Conservation (phyloP, 2,888 invertebrate genomes). For the Ganaspis brasiliensis region DNA sequence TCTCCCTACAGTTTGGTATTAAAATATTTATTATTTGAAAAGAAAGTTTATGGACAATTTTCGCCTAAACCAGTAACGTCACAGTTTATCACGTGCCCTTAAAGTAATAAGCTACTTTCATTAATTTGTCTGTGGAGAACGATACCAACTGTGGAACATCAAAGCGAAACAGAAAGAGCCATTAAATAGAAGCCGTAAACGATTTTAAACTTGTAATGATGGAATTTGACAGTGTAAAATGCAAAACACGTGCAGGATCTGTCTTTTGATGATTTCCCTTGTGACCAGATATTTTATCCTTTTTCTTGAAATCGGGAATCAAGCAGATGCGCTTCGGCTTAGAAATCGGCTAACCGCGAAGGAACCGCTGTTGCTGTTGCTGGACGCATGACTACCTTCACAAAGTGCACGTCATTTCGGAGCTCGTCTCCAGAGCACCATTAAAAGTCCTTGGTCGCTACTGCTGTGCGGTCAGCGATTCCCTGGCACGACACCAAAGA, state of each 20-base stretch:
- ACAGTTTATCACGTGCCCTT: too few species aligned
- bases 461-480: slow-evolving; percentile 28
- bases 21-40: too few species aligned
- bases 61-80: too few species aligned
- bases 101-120: too few species aligned
- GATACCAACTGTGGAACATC: too few species aligned
- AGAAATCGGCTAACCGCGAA: slow-evolving; percentile 4
- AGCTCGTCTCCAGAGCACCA: slow-evolving; percentile 31
- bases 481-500: slow-evolving; percentile 32
- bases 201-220: neutral
- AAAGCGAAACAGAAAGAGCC: neutral
- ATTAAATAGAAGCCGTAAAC: neutral
- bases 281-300: slow-evolving; percentile 4
- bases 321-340: slow-evolving; percentile 28
- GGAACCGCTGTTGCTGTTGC: slow-evolving; percentile 26
- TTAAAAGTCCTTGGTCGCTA: slow-evolving; percentile 31
- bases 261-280: slow-evolving; percentile 10
- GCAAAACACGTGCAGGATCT: neutral
- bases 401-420: slow-evolving; percentile 65
- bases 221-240: slow-evolving; percentile 2
- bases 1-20: too few species aligned
- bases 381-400: slow-evolving; percentile 65
- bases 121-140: too few species aligned
- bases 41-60: too few species aligned
- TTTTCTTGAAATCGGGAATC: slow-evolving; percentile 23